Evolutionary conservation across 2,113 vertebrate species (phyloP), one percentile per base, ranked within the genome.

Genomic region (Bubo scandiacus): DNA sequence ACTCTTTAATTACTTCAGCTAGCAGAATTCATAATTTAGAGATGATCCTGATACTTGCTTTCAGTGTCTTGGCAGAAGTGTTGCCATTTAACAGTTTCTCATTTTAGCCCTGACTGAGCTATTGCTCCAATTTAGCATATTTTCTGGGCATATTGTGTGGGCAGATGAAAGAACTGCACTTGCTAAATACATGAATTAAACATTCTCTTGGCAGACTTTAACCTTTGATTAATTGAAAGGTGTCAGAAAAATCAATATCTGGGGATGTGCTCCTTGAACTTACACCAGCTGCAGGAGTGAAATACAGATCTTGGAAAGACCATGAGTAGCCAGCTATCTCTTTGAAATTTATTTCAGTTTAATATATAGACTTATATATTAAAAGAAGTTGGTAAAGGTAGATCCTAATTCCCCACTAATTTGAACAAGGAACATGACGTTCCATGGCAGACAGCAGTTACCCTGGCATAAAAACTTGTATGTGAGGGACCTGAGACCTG

Each of bases 171-270:
- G 95, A 96, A 92, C 94, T 83, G 87, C 19, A 8, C 80, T 90
- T 88, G 63, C 66, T 94, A 95, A 93, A 92, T 81, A 81, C 40
- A 72, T 45, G 57, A 94, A 95, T 94, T 91, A 95, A 87, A 82
- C 54, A 84, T 97, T 96, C 94, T 94, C 84, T 90, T 93, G 70
- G 94, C 81, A 95, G 90, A 91, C 43, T 90, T 88, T 96, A 97
- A 92, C 96, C 90, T 95, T 84, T 30, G 59, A 52, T 95, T 92
- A 83, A 90, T 91, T 92, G 74, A 81, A 94, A 96, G 47, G 58
- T 93, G 68, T 92, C 67, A 94, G 78, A 94, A 96, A 90, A 96
- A 90, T 87, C 9, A 4, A 55, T 91, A 42, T 52, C 68, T 20
- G 2, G 71, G 55, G 79, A 77, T 52, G 32, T 8, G 11, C 67